Conservation (phyloP, 2,888 invertebrate species). For the Nemotelus pantherinus region DNA sequence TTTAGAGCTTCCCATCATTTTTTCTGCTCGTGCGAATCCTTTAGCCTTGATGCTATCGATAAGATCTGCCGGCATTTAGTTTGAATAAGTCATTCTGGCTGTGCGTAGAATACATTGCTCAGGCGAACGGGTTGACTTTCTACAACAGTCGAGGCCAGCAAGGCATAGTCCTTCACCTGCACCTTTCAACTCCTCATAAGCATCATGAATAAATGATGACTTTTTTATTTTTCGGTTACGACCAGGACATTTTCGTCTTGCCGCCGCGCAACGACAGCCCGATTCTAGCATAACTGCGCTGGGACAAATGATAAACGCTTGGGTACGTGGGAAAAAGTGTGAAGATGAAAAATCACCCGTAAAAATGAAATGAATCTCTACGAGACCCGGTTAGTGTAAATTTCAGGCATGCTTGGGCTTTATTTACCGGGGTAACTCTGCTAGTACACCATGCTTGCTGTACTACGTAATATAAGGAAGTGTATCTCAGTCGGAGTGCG, state of each 20-base stretch:
- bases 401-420: neutral
- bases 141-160: too few relatives aligned
- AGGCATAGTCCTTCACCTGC: too few relatives aligned
- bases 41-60: too few relatives aligned
- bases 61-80: too few relatives aligned
- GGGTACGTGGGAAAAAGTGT: constrained; percentile 4
- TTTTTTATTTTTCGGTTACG: constrained; percentile 34
- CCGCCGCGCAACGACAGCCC: neutral
- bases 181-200: constrained; percentile 31
- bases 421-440: neutral
- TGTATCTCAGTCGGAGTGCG: neutral
- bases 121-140: too few relatives aligned
- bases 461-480: neutral
- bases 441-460: neutral
- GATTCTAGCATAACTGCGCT: too few relatives aligned
- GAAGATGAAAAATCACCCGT: constrained; percentile 24
- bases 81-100: too few relatives aligned
- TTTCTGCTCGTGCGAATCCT: too few relatives aligned
- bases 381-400: constrained; percentile 16
- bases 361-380: constrained; percentile 25
- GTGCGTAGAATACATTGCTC: too few relatives aligned
- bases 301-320: neutral
- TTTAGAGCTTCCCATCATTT: too few relatives aligned
- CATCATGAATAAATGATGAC: constrained; percentile 41
- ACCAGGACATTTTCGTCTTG: constrained; percentile 10